A percentile compares a stretch with the other conserved stretches of the same genome.
These are phyloP conservation scores for Chelonia mydas DNA, from an alignment of 2,797 vertebrate species.

Conservation along the genomic window DNA sequence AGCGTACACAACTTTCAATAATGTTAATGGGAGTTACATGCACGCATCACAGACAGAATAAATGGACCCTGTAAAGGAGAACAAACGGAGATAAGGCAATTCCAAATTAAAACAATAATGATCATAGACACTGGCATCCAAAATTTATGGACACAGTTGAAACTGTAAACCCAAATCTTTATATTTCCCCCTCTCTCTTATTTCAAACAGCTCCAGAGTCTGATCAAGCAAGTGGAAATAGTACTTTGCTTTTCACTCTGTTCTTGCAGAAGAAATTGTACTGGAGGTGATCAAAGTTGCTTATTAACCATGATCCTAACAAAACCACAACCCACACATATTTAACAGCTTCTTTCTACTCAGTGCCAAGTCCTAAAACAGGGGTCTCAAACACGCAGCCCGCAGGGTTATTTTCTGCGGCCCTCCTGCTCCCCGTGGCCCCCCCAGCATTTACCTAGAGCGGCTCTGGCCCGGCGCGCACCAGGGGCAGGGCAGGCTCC, in stretches of 20 bases:
- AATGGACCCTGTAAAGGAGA: background rate
- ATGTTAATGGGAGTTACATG: background rate
- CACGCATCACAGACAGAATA: background rate
- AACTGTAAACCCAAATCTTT: background rate
- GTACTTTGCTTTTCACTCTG: background rate
- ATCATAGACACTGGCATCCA: background rate
- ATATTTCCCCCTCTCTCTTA: background rate
- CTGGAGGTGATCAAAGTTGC: background rate
- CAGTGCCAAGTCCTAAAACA: background rate
- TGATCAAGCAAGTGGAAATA: background rate
- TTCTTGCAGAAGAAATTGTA: background rate
- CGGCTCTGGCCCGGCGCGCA: too few species aligned
- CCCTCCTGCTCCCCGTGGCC: too few species aligned
- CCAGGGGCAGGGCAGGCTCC: too few species aligned
- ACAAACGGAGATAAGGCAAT: background rate
- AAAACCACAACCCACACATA: background rate
- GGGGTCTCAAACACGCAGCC: too few species aligned
- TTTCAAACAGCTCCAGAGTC: constrained; percentile 6
- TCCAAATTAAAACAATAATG: background rate
- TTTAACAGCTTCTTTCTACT: background rate
- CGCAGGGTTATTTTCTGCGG: too few species aligned
- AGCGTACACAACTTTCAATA: background rate
- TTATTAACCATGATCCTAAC: background rate
- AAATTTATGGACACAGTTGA: background rate
- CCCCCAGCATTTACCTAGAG: too few species aligned